phyloP scores from a whole-genome alignment of 2,888 invertebrate genomes.

The Baccha elongata region DNA sequence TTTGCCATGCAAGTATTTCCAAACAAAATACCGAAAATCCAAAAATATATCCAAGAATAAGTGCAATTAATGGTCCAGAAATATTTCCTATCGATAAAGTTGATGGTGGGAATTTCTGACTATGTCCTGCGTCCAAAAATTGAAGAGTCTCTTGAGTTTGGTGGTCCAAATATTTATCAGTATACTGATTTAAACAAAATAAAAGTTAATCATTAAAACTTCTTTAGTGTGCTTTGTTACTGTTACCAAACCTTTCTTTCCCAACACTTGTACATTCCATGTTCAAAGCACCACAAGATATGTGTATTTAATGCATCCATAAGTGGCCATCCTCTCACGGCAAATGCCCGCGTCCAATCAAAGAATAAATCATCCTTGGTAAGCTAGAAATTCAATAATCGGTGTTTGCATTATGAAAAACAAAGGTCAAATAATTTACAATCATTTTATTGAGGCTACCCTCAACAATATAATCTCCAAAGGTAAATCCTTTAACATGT shows the following conservation, averaged over 20 bases:
- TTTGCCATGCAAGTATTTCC: constrained; percentile 74
- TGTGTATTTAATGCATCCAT: constrained; percentile 79
- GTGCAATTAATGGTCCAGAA: constrained; percentile 79
- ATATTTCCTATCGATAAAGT: constrained; percentile 78
- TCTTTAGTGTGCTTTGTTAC: background rate
- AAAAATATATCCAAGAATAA: constrained; percentile 77
- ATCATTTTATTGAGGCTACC: constrained; percentile 78
- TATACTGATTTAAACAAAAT: constrained; percentile 73
- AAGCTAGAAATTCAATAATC: constrained; percentile 74
- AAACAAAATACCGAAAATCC: constrained; percentile 75
- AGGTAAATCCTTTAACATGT: constrained; percentile 77
- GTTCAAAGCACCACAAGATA: constrained; percentile 77
- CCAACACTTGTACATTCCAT: constrained; percentile 79
- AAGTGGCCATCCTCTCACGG: constrained; percentile 80
- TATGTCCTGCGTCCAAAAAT: constrained; percentile 76
- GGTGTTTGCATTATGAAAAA: background rate
- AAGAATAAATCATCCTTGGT: constrained; percentile 79
- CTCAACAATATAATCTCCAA: constrained; percentile 78
- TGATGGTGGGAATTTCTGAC: constrained; percentile 76
- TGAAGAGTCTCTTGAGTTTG: constrained; percentile 77
- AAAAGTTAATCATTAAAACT: background rate
- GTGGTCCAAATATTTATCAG: constrained; percentile 77
- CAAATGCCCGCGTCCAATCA: constrained; percentile 80
- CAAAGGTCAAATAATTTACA: constrained; percentile 69
- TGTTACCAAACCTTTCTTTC: constrained; percentile 76